Evolutionary conservation across 2,113 vertebrate species (phyloP).

Genomic region (Megaceryle torquata): DNA sequence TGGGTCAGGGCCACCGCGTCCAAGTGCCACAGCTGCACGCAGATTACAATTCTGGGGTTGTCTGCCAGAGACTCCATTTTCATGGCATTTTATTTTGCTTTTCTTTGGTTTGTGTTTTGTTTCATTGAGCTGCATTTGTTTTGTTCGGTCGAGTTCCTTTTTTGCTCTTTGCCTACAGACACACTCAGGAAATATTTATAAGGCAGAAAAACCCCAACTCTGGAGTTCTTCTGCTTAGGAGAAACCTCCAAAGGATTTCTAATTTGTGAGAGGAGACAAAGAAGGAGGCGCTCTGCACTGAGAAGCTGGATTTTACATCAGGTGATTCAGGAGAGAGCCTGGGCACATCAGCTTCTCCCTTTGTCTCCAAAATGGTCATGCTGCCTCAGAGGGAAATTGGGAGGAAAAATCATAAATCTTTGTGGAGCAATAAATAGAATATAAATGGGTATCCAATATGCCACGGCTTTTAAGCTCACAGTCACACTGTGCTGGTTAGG

Average conservation of each 20-base stretch:
- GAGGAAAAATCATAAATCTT: conserved; percentile 64
- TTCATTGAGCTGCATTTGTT: neutral
- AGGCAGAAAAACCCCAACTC: neutral
- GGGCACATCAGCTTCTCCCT: neutral
- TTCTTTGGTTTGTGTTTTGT: neutral
- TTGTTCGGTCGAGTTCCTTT: neutral
- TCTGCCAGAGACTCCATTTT: neutral
- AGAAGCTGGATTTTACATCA: conserved; percentile 56
- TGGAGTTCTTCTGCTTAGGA: neutral
- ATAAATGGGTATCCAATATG: conserved; percentile 61
- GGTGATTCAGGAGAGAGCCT: neutral
- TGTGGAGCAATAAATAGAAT: conserved; percentile 59
- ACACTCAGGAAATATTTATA: neutral
- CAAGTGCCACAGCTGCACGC: rapidly evolving
- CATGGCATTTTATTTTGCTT: neutral
- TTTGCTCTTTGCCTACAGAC: neutral
- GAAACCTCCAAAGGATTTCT: neutral
- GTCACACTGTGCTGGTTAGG: conserved; percentile 30
- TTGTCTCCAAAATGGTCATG: conserved; percentile 15
- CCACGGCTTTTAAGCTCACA: conserved; percentile 43
- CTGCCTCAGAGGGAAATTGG: neutral
- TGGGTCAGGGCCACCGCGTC: rapidly evolving
- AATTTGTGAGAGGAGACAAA: neutral
- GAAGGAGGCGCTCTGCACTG: neutral
- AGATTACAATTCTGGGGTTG: neutral